Conservation (phyloP, 2,113 vertebrate species). For the Myrmecophaga tridactyla region DNA sequence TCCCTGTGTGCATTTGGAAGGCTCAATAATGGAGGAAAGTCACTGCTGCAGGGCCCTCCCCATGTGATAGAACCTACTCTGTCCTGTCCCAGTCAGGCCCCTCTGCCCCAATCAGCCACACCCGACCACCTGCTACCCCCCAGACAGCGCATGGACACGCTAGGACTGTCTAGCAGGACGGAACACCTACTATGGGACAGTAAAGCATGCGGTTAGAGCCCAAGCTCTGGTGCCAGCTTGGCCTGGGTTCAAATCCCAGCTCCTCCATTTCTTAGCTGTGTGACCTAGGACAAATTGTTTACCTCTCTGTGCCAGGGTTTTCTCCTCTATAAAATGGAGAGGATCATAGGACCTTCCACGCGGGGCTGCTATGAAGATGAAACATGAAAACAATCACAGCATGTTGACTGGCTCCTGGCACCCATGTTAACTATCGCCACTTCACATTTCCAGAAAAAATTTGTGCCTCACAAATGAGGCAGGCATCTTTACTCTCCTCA, state of each 20-base stretch:
- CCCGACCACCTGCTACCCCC: neutral
- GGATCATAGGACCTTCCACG: neutral
- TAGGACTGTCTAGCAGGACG: neutral
- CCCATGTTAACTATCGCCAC: too few relatives aligned
- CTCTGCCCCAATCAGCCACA: neutral
- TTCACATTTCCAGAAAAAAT: neutral
- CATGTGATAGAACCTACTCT: neutral
- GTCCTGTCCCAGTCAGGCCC: neutral
- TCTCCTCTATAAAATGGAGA: neutral
- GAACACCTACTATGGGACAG: neutral
- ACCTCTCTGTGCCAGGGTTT: neutral
- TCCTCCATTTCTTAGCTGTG: neutral
- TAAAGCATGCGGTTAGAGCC: neutral
- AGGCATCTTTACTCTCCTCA: too few relatives aligned
- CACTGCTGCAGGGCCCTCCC: neutral
- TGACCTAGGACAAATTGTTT: neutral
- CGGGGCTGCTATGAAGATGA: neutral
- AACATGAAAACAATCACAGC: neutral
- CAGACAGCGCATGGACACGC: rapidly evolving
- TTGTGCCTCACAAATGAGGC: neutral
- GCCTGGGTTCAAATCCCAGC: neutral
- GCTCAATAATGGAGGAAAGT: rapidly evolving
- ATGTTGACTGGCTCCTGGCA: neutral
- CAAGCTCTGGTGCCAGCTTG: neutral
- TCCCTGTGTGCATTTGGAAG: neutral